phyloP scores from a whole-genome alignment of 2,113 vertebrate species.

The Trachemys scripta region DNA sequence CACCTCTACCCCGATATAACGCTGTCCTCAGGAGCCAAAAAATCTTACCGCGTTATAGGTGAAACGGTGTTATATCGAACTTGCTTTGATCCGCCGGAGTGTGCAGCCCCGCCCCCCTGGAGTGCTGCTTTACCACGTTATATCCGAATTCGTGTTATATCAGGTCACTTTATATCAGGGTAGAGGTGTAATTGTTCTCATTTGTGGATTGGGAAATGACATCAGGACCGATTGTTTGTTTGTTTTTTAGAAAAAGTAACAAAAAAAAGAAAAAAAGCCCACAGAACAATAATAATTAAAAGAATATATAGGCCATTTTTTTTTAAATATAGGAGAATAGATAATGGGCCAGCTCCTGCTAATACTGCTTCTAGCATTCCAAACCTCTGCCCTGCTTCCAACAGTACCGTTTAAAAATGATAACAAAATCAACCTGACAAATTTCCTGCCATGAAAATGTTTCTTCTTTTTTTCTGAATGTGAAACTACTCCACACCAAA shows the following conservation, averaged over 20 bases:
- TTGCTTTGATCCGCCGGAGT: no score
- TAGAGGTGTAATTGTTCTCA: background rate
- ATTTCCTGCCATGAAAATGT: background rate
- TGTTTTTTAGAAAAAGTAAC: no score
- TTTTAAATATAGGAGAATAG: background rate
- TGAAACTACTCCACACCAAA: background rate
- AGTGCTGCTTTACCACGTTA: no score
- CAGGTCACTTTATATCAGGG: no score
- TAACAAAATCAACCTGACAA: background rate
- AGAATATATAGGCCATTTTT: background rate
- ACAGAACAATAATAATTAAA: background rate
- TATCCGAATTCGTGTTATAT: no score
- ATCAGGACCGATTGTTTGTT: background rate
- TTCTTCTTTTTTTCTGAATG: background rate
- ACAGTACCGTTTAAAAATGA: background rate
- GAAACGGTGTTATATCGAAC: no score
- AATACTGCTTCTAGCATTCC: background rate
- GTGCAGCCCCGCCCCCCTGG: no score
- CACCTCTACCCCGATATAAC: no score
- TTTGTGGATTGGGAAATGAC: background rate
- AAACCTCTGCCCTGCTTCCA: background rate
- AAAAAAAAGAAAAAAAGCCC: background rate
- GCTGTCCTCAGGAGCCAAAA: no score
- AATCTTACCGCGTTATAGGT: no score
- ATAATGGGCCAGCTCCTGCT: background rate